Evolutionary conservation across 2,797 vertebrate genomes (phyloP).

Genomic region (Epinephelus malabaricus): DNA sequence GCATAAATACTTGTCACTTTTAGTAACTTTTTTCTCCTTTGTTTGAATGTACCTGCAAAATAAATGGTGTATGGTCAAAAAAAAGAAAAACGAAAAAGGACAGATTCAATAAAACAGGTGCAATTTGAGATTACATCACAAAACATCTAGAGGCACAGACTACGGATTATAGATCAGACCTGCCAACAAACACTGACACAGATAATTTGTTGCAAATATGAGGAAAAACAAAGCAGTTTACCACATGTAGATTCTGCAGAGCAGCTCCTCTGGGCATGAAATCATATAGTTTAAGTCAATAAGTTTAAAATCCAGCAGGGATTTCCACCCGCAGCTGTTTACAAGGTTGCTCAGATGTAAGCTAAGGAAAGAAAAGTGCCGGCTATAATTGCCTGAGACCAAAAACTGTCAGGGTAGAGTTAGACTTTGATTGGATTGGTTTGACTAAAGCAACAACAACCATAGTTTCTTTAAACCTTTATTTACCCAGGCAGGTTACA

Average conservation of each 20-base stretch:
- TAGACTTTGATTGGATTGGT: slow-evolving; percentile 29
- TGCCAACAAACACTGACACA: slow-evolving; percentile 36
- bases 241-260: slow-evolving; percentile 24
- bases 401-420: slow-evolving; percentile 28
- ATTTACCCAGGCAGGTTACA: slow-evolving; percentile 5
- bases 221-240: slow-evolving; percentile 32
- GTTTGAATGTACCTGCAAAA: not conserved
- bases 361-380: slow-evolving; percentile 10
- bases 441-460: slow-evolving; percentile 28
- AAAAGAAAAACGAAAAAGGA: not conserved
- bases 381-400: slow-evolving; percentile 25
- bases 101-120: slow-evolving; percentile 25
- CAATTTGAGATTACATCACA: slow-evolving; percentile 36
- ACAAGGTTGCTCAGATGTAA: slow-evolving; percentile 30
- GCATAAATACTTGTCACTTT: not conserved
- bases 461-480: slow-evolving; percentile 12
- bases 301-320: slow-evolving; percentile 35
- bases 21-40: not conserved
- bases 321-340: slow-evolving; percentile 39
- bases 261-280: slow-evolving; percentile 11
- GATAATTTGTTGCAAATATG: slow-evolving; percentile 28
- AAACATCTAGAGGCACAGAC: slow-evolving; percentile 26
- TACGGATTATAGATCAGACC: slow-evolving; percentile 22
- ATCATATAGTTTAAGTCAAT: slow-evolving; percentile 39
- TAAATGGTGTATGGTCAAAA: not conserved